Evolutionary conservation across 2,797 vertebrate species (phyloP).

Genomic region (Acanthurus tractus): DNA sequence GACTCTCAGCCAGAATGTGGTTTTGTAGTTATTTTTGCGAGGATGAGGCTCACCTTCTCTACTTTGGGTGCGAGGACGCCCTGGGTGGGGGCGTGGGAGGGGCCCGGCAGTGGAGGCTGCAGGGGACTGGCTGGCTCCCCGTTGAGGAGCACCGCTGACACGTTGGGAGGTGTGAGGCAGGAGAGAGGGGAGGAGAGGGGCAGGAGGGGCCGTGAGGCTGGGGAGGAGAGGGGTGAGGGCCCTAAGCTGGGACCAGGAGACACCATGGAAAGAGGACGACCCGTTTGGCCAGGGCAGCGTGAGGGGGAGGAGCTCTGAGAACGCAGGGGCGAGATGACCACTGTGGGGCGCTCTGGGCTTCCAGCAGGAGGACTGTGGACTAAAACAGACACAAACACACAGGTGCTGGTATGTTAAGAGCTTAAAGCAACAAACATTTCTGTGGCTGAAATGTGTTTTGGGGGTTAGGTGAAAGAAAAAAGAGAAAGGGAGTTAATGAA

Average conservation of each 20-base stretch:
- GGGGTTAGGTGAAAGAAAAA: too few species aligned
- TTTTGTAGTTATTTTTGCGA: background rate
- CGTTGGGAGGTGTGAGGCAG: constrained; percentile 93
- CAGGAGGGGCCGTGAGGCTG: constrained; percentile 84
- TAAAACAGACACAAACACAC: constrained; percentile 62
- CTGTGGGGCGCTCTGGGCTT: constrained; percentile 90
- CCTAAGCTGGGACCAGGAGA: constrained; percentile 90
- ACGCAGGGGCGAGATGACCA: constrained; percentile 90
- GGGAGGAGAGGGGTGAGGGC: constrained; percentile 80
- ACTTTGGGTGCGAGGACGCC: constrained; percentile 80
- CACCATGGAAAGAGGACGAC: constrained; percentile 88
- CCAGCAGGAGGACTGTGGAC: constrained; percentile 87
- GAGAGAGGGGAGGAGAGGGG: constrained; percentile 91
- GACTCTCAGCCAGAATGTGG: too few species aligned
- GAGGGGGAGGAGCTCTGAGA: constrained; percentile 92
- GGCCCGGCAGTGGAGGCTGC: constrained; percentile 78
- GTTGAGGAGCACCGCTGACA: constrained; percentile 89
- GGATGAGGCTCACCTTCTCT: constrained; percentile 90
- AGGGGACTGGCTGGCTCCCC: constrained; percentile 76
- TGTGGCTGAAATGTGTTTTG: too few species aligned
- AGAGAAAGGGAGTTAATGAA: too few species aligned
- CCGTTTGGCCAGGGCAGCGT: constrained; percentile 87
- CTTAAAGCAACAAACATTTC: too few species aligned
- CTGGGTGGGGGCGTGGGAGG: constrained; percentile 76
- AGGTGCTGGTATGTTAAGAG: background rate